Percentiles rank a stretch among this genome's conserved stretches.
Conservation (phyloP, 1,140 invertebrate genomes). For the Pantala flavescens region DNA sequence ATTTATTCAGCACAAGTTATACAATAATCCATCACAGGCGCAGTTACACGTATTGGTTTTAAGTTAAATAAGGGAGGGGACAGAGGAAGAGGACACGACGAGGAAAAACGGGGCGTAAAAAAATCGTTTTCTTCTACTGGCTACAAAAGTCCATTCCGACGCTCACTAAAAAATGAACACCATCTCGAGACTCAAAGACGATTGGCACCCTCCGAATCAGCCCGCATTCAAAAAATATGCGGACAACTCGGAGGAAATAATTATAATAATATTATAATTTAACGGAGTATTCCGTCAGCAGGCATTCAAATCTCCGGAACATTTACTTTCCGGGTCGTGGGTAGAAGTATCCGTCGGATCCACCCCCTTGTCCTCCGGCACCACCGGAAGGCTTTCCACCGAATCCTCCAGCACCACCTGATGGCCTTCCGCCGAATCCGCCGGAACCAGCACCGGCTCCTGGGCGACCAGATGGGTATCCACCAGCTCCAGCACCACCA, state of each 20-base stretch:
- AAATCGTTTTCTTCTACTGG: neutral
- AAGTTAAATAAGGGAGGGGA: neutral
- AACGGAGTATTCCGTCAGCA: neutral
- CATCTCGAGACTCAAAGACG: neutral
- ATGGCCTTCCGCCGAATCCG: neutral
- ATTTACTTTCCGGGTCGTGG: neutral
- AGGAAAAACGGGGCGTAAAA: neutral
- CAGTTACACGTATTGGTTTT: constrained; percentile 2
- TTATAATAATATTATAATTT: neutral
- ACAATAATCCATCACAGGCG: neutral
- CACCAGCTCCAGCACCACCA: neutral
- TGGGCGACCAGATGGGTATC: neutral
- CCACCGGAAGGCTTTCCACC: no score
- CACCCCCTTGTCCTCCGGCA: neutral
- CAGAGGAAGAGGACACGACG: neutral
- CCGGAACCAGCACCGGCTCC: neutral
- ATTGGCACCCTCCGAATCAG: neutral
- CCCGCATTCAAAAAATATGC: neutral
- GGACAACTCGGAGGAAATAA: neutral
- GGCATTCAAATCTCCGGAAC: neutral
- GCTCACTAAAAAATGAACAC: constrained; percentile 9
- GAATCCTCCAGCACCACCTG: neutral
- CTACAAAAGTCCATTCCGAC: neutral
- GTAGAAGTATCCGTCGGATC: neutral
- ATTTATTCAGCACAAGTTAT: neutral